phyloP scores from a whole-genome alignment of 2,888 invertebrate species.

The Erpobdella octoculata region DNA sequence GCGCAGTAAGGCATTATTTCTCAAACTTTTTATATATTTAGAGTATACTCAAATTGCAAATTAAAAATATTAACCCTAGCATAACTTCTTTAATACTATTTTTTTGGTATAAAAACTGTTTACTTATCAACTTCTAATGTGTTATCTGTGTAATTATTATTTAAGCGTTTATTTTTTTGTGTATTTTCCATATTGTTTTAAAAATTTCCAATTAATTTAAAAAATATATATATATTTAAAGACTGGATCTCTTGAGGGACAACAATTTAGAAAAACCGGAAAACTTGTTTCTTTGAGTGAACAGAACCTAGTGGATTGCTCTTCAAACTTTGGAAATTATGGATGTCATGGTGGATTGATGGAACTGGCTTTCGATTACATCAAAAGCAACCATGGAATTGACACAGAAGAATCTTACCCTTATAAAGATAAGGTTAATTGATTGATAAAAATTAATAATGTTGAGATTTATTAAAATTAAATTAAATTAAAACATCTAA shows the following conservation, averaged over 20 bases:
- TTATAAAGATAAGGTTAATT: no score
- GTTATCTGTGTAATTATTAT: no score
- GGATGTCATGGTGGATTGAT: constrained; percentile 39
- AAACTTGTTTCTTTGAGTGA: constrained; percentile 42
- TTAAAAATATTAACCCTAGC: not conserved
- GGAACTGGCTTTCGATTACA: constrained; percentile 43
- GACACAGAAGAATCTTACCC: constrained; percentile 55
- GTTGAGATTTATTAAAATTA: no score
- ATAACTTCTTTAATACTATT: not conserved
- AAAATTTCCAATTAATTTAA: not conserved
- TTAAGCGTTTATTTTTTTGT: no score
- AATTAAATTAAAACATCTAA: no score
- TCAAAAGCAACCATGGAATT: constrained; percentile 64
- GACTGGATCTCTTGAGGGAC: constrained; percentile 28
- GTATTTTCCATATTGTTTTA: not conserved
- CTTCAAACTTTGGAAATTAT: constrained; percentile 36
- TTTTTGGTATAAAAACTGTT: not conserved
- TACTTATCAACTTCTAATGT: no score
- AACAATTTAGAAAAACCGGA: constrained; percentile 18
- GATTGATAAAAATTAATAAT: no score
- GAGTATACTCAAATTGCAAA: no score
- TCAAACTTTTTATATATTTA: not conserved
- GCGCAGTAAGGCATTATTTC: constrained; percentile 2
- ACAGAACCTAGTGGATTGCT: constrained; percentile 54
- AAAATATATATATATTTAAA: not conserved